A percentile compares a stretch with the other conserved stretches of the same genome.
phyloP scores from a whole-genome alignment of 2,888 invertebrate species.

The Phyto melanocephala region DNA sequence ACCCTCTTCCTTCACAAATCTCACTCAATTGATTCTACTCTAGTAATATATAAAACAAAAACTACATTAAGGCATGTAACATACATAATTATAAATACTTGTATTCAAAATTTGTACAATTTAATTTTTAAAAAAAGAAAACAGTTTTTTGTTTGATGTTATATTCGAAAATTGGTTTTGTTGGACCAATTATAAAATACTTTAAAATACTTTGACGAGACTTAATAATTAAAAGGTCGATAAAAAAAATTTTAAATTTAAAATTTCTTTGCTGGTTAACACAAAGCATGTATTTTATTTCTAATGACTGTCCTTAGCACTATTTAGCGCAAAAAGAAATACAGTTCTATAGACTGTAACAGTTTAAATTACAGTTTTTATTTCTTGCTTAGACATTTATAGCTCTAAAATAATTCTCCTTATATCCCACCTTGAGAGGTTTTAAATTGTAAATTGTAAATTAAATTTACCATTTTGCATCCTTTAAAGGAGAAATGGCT shows the following conservation, averaged over 20 bases:
- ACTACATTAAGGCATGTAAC: not conserved
- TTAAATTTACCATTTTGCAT: slow-evolving; percentile 12
- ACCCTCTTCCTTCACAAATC: not conserved
- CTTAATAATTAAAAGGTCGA: too few species aligned
- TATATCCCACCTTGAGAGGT: not conserved
- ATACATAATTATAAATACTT: slow-evolving; percentile 30
- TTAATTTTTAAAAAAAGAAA: slow-evolving; percentile 30
- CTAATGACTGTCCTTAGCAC: too few species aligned
- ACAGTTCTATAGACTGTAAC: too few species aligned
- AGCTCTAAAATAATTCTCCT: not conserved
- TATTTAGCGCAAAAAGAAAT: too few species aligned
- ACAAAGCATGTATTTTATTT: too few species aligned
- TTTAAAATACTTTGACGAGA: too few species aligned
- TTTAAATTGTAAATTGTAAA: slow-evolving; percentile 17
- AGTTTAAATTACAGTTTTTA: too few species aligned
- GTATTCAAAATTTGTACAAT: slow-evolving; percentile 42
- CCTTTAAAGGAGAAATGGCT: not conserved
- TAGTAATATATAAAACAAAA: slow-evolving; percentile 21
- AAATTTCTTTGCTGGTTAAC: too few species aligned
- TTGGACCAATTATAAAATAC: too few species aligned
- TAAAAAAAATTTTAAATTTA: too few species aligned
- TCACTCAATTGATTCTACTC: too few species aligned
- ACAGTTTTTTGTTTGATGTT: slow-evolving; percentile 20
- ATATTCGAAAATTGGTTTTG: too few species aligned
- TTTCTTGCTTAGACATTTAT: not conserved